Evolutionary conservation across 1,140 invertebrate genomes (phyloP).

Genomic region (Papilio dardanus): DNA sequence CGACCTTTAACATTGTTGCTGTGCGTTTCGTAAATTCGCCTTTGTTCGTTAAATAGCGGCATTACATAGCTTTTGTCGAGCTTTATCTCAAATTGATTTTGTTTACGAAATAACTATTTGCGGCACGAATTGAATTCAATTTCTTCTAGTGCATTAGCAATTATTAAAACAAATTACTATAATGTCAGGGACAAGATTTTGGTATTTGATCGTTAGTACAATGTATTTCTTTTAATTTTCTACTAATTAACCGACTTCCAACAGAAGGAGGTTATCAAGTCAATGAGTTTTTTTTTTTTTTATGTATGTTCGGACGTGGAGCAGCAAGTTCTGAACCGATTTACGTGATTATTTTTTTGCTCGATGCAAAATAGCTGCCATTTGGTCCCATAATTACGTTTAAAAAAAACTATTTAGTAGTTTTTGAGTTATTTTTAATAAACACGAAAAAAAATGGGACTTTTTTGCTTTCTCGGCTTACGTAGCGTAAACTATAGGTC

Average conservation of each 20-base stretch:
- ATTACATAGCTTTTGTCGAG: constrained; percentile 33
- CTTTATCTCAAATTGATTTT: constrained; percentile 35
- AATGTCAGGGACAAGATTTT: background rate
- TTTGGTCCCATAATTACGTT: too few relatives aligned
- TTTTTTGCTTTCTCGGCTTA: too few relatives aligned
- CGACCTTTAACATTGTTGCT: constrained; percentile 39
- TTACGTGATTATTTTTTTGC: too few relatives aligned
- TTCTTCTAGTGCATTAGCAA: constrained; percentile 17
- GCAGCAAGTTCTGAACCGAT: too few relatives aligned
- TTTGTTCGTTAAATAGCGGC: constrained; percentile 47
- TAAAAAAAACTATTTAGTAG: too few relatives aligned
- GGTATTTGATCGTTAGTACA: background rate
- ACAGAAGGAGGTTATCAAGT: too few relatives aligned
- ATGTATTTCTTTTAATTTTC: background rate
- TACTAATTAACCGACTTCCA: background rate
- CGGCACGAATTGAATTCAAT: constrained; percentile 11
- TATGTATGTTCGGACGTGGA: too few relatives aligned
- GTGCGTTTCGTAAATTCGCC: constrained; percentile 46
- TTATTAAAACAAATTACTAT: constrained; percentile 25
- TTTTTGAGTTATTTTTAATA: too few relatives aligned
- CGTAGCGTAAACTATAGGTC: too few relatives aligned
- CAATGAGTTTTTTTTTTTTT: too few relatives aligned
- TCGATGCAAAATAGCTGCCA: too few relatives aligned
- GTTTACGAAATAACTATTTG: constrained; percentile 30
- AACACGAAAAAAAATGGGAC: too few relatives aligned